Base-by-base conservation (phyloP, 1,140 invertebrate genomes). In the Solenopsis fugax region DNA sequence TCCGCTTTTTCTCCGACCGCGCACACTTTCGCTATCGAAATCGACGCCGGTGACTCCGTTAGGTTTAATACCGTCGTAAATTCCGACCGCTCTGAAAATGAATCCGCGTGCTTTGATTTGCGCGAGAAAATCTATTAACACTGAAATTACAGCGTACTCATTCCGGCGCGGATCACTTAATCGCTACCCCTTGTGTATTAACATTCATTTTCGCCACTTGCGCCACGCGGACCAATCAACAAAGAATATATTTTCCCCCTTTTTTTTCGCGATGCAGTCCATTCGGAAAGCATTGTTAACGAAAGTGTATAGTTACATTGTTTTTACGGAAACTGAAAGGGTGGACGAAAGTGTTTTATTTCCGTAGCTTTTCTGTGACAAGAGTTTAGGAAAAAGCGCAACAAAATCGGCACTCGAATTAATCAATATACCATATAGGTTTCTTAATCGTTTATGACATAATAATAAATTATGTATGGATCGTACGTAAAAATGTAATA, bases 51-150 rank as follows among this genome's bases (percentile, higher is more conserved):
- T 45, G 64, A 69, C 18, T 7, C 48, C 29, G 24, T 3, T 37
- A n/a, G 6, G 13, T 60, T 84, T 75, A 62, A 82, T 13, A n/a
- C 5, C 13, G 12, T 60, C 67, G 69, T 75, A 84, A 84, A 84
- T 62, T 54, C 24, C n/a, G n/a, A n/a, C n/a, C 18, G 24, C 16
- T 56, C 18, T 18, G 80, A 60, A 58, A 80, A 72, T 16, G 54
- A 37, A 72, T 60, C 9, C 29, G 13, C 13, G 34, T 16, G 41
- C 41, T 73, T 60, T 62, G 41, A 73, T 84, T 71, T 50, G 56
- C 24, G 24, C 54, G 41, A 62, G 41, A 41, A 37, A 84, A 84
- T 84, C 54, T 60, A 73, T 75, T 84, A 50, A 75, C n/a, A 18
- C 24, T 73, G 54, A 34, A 60, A 54, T 48, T 75, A 50, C 67